Evolutionary conservation across 2,888 invertebrate species (phyloP).

Genomic region (Alentia gelatinosa): DNA sequence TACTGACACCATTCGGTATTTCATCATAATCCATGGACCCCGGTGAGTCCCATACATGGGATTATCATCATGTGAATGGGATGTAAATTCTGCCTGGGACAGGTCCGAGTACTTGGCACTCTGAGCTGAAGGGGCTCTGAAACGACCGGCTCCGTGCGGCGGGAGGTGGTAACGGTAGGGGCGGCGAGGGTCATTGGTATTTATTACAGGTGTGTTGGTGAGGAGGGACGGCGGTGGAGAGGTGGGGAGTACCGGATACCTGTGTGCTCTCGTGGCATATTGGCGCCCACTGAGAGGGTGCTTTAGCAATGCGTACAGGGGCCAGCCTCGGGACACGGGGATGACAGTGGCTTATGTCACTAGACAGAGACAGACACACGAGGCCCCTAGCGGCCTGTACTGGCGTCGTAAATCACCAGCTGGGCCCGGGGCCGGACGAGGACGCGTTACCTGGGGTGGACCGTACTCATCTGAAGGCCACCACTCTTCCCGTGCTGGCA

Average conservation of each 20-base stretch:
- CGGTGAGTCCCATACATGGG: neutral
- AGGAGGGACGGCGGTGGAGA: neutral
- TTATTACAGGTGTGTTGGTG: neutral
- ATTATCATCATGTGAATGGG: neutral
- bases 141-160: neutral
- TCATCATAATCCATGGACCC: neutral
- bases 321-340: neutral
- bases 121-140: neutral
- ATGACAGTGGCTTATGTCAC: slow-evolving; percentile 37
- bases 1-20: no score
- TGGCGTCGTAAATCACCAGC: neutral
- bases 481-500: slow-evolving; percentile 16
- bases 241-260: neutral
- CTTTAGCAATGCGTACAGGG: neutral
- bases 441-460: neutral
- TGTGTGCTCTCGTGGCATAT: neutral
- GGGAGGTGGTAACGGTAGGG: neutral
- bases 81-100: neutral
- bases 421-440: neutral
- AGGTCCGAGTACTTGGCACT: neutral
- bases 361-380: slow-evolving; percentile 21
- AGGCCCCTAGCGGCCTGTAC: neutral
- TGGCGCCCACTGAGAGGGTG: slow-evolving; percentile 6
- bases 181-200: neutral
- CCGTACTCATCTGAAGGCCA: slow-evolving; percentile 17